phyloP scores from a whole-genome alignment of 2,888 invertebrate genomes.

The Drosophila birchii region DNA sequence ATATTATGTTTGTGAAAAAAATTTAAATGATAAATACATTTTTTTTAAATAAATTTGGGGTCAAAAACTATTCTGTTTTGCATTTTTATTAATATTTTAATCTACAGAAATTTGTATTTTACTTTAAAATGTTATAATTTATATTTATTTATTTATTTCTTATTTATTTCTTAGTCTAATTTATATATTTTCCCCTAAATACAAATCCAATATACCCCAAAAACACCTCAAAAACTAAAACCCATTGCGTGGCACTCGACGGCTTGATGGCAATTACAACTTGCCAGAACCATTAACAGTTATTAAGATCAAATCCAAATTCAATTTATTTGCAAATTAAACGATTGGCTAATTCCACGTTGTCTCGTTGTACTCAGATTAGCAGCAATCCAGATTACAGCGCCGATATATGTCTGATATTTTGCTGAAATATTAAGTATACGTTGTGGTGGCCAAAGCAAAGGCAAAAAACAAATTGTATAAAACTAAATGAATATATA shows the following conservation, averaged over 20 bases:
- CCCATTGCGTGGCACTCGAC: constrained; percentile 13
- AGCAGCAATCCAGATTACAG: constrained; percentile 28
- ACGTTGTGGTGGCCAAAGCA: constrained; percentile 21
- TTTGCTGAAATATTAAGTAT: constrained; percentile 40
- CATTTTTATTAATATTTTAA: no score
- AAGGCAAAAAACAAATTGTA: not conserved
- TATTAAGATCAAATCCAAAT: constrained; percentile 60
- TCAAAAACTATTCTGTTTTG: no score
- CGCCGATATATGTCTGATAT: constrained; percentile 14
- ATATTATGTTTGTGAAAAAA: no score
- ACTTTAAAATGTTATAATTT: no score
- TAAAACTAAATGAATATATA: not conserved
- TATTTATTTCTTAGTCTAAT: not conserved
- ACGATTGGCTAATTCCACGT: constrained; percentile 43
- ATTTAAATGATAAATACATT: no score
- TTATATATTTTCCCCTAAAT: not conserved
- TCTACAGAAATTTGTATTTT: no score
- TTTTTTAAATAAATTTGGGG: no score
- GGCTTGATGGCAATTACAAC: constrained; percentile 49
- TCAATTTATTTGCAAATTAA: constrained; percentile 56
- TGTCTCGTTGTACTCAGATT: constrained; percentile 33
- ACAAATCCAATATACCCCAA: not conserved
- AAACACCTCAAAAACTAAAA: not conserved
- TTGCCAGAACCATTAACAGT: constrained; percentile 44
- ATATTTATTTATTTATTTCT: no score